Conservation (phyloP, 2,797 vertebrate species). For the Bufotes viridis region DNA sequence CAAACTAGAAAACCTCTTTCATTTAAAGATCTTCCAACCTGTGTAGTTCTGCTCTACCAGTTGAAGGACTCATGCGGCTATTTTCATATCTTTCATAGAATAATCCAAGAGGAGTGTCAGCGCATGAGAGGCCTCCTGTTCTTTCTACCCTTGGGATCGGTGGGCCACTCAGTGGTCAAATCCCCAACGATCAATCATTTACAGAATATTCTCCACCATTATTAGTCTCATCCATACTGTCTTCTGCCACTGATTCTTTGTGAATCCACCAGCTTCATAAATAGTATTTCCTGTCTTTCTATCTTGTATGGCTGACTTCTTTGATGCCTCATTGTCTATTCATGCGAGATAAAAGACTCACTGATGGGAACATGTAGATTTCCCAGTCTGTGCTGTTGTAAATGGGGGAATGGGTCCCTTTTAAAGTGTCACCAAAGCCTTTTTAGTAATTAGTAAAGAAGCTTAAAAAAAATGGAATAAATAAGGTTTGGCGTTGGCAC, state of each 20-base stretch:
- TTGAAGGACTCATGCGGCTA: too few species aligned
- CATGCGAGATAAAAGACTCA: conserved; percentile 41
- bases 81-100: too few species aligned
- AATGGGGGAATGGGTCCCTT: conserved; percentile 42
- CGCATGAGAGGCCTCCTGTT: neutral
- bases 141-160: too few species aligned
- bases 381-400: conserved; percentile 40
- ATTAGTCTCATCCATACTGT: neutral
- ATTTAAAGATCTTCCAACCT: too few species aligned
- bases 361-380: conserved; percentile 22
- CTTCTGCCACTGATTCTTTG: neutral
- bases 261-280: neutral
- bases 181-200: neutral
- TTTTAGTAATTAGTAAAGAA: conserved; percentile 55
- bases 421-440: conserved; percentile 59
- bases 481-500: conserved; percentile 45
- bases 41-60: too few species aligned
- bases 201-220: neutral
- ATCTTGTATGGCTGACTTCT: neutral
- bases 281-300: neutral
- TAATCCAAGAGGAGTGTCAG: neutral
- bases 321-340: conserved; percentile 37
- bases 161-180: neutral
- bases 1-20: too few species aligned
- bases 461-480: conserved; percentile 56